Evolutionary conservation across 2,113 vertebrate genomes (phyloP).

Genomic region (Gymnocephalus cernua): DNA sequence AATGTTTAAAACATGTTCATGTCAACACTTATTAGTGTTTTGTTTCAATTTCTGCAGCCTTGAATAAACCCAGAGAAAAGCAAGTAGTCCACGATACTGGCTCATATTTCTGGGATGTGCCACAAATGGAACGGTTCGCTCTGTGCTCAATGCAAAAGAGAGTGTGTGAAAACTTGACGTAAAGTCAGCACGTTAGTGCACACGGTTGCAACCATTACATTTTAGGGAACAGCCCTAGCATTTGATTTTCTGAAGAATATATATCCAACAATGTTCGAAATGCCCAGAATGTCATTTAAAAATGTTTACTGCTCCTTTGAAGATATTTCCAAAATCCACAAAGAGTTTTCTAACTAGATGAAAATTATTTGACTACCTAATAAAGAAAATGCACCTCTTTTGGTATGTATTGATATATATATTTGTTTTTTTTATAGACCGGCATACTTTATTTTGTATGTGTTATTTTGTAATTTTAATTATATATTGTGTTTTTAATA

Average conservation of each 20-base stretch:
- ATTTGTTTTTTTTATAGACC: no score
- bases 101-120: conserved; percentile 50
- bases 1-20: conserved; percentile 11
- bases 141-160: conserved; percentile 25
- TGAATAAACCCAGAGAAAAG: conserved; percentile 34
- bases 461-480: no score
- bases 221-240: conserved; percentile 9
- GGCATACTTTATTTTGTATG: no score
- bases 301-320: neutral
- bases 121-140: conserved; percentile 35
- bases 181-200: conserved; percentile 19
- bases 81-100: conserved; percentile 8
- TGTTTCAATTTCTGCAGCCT: conserved; percentile 10
- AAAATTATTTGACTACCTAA: neutral
- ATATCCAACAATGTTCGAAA: neutral
- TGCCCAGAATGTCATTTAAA: neutral
- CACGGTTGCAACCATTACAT: neutral
- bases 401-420: neutral
- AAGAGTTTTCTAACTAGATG: neutral
- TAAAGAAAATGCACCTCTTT: neutral
- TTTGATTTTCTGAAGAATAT: neutral
- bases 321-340: neutral
- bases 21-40: conserved; percentile 3
- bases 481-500: no score
- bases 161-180: conserved; percentile 10